phyloP scores from a whole-genome alignment of 2,888 invertebrate species.

The Thera britannica region DNA sequence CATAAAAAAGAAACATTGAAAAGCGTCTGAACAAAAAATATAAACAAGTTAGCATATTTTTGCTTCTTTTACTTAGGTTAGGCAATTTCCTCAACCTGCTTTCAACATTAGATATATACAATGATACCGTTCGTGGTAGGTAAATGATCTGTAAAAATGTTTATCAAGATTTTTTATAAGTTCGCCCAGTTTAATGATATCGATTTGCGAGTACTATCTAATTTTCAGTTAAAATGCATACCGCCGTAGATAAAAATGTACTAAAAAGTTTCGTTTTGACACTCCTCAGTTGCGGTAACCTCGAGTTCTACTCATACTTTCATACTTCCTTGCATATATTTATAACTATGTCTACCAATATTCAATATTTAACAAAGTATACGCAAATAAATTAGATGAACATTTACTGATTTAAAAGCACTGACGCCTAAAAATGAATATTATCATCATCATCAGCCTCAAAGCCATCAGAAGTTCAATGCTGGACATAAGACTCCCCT shows the following conservation, averaged over 20 bases:
- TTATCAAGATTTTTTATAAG: background rate
- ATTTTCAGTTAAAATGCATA: too few relatives aligned
- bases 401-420: background rate
- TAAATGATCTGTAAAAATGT: background rate
- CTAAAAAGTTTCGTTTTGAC: background rate
- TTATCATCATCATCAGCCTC: too few relatives aligned
- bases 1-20: conserved; percentile 32
- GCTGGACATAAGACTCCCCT: too few relatives aligned
- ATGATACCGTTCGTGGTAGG: background rate
- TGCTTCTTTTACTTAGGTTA: background rate
- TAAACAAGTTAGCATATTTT: background rate
- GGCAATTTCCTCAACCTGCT: background rate
- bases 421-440: conserved; percentile 4
- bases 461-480: too few relatives aligned
- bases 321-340: background rate
- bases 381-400: conserved; percentile 5
- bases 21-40: background rate
- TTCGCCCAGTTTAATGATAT: background rate
- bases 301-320: conserved; percentile 25
- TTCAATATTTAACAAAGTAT: conserved; percentile 5
- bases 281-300: conserved; percentile 46
- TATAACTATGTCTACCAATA: conserved; percentile 1
- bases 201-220: too few relatives aligned
- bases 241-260: background rate
- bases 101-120: background rate